phyloP scores from a whole-genome alignment of 2,113 vertebrate genomes.

The Muscicapa adusta region DNA sequence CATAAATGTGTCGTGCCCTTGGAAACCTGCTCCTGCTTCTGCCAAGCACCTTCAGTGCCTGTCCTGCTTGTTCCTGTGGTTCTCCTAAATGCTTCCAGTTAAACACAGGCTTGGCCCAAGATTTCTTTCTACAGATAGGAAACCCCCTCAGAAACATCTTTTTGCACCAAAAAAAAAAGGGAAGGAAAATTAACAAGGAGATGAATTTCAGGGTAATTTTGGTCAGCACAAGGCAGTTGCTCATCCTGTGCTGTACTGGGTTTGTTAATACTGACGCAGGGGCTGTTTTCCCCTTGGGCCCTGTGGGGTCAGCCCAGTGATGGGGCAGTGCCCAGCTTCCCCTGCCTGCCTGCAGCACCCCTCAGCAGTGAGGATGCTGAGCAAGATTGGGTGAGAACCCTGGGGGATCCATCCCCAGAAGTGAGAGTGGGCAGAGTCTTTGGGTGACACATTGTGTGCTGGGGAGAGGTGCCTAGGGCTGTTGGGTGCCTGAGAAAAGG shows the following conservation, averaged over 20 bases:
- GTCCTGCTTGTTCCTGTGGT: neutral
- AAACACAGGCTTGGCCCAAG: neutral
- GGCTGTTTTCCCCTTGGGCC: neutral
- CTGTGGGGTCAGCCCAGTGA: neutral
- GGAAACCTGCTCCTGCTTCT: neutral
- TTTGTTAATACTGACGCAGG: neutral
- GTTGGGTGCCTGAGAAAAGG: no score
- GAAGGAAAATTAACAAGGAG: neutral
- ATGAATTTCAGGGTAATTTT: neutral
- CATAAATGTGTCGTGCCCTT: fast-evolving
- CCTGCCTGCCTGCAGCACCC: neutral
- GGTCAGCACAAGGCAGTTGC: neutral
- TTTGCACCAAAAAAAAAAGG: neutral
- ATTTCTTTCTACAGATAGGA: neutral
- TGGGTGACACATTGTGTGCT: fast-evolving
- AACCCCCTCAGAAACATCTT: neutral
- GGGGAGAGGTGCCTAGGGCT: neutral
- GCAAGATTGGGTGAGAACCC: neutral
- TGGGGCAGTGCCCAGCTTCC: neutral
- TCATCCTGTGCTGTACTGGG: fast-evolving
- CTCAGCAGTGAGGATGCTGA: neutral
- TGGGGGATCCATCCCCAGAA: neutral
- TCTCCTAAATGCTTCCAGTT: neutral
- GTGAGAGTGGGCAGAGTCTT: neutral
- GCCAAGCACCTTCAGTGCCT: neutral